phyloP scores from a whole-genome alignment of 2,888 invertebrate genomes.

The Acanthoscelides obtectus region DNA sequence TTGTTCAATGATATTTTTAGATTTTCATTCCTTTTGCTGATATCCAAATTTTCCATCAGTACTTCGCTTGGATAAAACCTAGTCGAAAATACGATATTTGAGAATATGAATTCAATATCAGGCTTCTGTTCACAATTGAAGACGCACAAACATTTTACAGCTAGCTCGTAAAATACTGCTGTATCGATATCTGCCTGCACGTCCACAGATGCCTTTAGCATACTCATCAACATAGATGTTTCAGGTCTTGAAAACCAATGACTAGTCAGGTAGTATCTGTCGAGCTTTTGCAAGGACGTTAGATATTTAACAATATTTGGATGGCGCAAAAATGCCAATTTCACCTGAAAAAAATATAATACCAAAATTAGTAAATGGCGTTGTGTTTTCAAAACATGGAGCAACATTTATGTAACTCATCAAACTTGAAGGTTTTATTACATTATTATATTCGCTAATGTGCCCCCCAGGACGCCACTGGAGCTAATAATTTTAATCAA shows the following conservation, averaged over 20 bases:
- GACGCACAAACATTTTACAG: conserved; percentile 58
- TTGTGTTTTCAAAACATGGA: conserved; percentile 23
- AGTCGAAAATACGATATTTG: conserved; percentile 57
- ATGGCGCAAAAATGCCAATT: conserved; percentile 44
- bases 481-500: too few relatives aligned
- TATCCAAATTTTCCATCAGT: conserved; percentile 52
- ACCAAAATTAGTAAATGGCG: neutral
- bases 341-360: conserved; percentile 33
- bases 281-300: conserved; percentile 38
- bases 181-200: conserved; percentile 47
- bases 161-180: conserved; percentile 53
- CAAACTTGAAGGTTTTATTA: too few relatives aligned
- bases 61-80: conserved; percentile 57
- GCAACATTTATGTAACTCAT: too few relatives aligned
- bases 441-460: too few relatives aligned
- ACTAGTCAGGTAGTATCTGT: conserved; percentile 46
- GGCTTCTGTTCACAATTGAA: conserved; percentile 55
- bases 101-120: conserved; percentile 56
- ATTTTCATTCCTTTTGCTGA: conserved; percentile 48
- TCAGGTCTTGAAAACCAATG: conserved; percentile 65
- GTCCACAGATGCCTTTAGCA: conserved; percentile 46
- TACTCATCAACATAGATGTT: conserved; percentile 52
- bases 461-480: too few relatives aligned
- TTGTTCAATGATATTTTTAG: conserved; percentile 43
- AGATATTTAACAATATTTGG: conserved; percentile 47